Evolutionary conservation across 2,888 invertebrate genomes (phyloP).

Genomic region (Cheilosia vernalis): DNA sequence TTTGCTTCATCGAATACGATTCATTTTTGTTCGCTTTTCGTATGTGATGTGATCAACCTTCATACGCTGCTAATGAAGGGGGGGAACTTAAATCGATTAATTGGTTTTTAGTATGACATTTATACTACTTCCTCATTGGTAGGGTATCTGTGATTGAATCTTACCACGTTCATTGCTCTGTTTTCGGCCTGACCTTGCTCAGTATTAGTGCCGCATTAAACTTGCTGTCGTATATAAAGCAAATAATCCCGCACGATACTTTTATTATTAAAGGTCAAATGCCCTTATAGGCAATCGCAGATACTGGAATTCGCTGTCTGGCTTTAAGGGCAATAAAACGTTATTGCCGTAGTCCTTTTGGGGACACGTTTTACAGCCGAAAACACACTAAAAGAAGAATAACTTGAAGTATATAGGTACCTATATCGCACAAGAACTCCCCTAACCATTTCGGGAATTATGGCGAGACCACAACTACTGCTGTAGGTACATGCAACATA

Average conservation of each 20-base stretch:
- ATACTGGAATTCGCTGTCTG: not conserved
- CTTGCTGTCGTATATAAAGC: not conserved
- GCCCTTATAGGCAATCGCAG: not conserved
- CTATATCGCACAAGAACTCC: slow-evolving; percentile 1
- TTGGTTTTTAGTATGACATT: not conserved
- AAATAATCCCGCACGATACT: not conserved
- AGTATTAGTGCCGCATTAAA: not conserved
- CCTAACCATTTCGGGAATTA: not conserved
- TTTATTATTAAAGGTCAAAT: not conserved
- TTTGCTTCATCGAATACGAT: not conserved
- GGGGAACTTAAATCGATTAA: not conserved
- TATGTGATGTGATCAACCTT: not conserved
- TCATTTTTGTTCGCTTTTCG: not conserved
- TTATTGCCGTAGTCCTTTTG: not conserved
- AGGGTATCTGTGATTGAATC: not conserved
- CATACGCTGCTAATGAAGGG: not conserved
- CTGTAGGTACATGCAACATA: not conserved
- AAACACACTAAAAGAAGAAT: not conserved
- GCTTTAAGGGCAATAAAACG: slow-evolving; percentile 22
- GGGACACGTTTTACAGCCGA: slow-evolving; percentile 1
- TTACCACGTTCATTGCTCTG: not conserved
- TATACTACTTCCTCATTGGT: not conserved
- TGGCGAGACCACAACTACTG: not conserved
- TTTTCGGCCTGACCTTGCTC: not conserved
- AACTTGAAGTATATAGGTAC: not conserved